These are phyloP conservation scores for Borostomias antarcticus DNA, from an alignment of 2,797 vertebrate genomes.

Conservation along the genomic window DNA sequence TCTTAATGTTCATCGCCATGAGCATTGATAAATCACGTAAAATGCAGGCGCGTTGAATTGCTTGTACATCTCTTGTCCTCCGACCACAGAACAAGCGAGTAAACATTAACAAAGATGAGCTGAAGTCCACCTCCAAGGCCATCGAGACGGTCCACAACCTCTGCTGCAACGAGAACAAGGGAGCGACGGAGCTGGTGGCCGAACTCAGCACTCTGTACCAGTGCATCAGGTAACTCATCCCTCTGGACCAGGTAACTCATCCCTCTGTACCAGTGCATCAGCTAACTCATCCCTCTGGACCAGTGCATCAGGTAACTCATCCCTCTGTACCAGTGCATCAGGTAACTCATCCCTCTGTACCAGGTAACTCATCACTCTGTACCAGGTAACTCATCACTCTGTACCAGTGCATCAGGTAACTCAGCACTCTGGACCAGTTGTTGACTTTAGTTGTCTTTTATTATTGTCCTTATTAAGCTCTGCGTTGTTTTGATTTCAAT, in stretches of 20 bases:
- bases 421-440: no score
- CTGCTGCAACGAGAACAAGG: slow-evolving; percentile 99
- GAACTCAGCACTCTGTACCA: slow-evolving; percentile 96
- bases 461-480: no score
- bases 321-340: no score
- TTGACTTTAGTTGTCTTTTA: no score
- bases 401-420: slow-evolving; percentile 98
- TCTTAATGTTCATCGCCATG: background rate
- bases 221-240: no score
- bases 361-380: no score
- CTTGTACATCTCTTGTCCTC: background rate
- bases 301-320: no score
- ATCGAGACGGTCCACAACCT: slow-evolving; percentile 95
- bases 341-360: no score
- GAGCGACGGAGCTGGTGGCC: slow-evolving; percentile 94
- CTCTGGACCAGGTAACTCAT: no score
- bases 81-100: slow-evolving; percentile 90
- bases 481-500: no score
- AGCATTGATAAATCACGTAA: background rate
- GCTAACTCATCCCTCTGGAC: no score
- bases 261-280: no score
- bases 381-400: slow-evolving; percentile 93
- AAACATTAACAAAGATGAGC: slow-evolving; percentile 97
- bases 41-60: background rate
- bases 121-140: slow-evolving; percentile 97